Evolutionary conservation across 1,140 invertebrate genomes (phyloP).

Genomic region (Radopholus similis): DNA sequence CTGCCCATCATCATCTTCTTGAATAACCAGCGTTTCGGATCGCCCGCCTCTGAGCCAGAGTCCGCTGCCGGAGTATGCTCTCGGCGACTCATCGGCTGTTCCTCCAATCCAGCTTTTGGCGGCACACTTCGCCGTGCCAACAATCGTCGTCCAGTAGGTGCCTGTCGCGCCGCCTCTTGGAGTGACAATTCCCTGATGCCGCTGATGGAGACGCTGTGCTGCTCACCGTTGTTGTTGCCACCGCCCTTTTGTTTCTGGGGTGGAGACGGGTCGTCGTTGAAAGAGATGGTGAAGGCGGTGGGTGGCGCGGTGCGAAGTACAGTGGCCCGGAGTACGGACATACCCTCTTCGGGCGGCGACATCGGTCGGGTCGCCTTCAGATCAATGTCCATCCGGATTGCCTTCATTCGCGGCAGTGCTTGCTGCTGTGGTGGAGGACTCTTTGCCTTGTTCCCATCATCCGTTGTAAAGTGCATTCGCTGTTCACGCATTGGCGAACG

Average conservation of each 20-base stretch:
- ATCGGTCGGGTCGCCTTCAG: conserved; percentile 17
- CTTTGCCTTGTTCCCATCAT: not conserved
- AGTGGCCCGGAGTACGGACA: conserved; percentile 11
- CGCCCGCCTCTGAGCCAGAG: conserved; percentile 23
- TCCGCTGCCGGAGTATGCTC: conserved; percentile 4
- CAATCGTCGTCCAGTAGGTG: conserved; percentile 24
- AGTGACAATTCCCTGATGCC: conserved; percentile 23
- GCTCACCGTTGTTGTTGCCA: conserved; percentile 2
- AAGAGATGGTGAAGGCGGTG: conserved; percentile 42
- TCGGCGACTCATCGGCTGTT: not conserved
- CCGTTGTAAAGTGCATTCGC: not conserved
- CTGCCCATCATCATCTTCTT: conserved; percentile 40
- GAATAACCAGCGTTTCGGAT: conserved; percentile 44
- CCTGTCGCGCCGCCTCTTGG: conserved; percentile 38
- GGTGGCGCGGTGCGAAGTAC: conserved; percentile 28
- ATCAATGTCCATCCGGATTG: conserved; percentile 47
- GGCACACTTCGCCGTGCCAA: conserved; percentile 24
- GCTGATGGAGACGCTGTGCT: not conserved
- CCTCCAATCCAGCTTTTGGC: not conserved
- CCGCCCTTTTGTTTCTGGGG: conserved; percentile 16
- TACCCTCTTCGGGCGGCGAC: conserved; percentile 5
- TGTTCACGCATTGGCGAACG: conserved; percentile 7
- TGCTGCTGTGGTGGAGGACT: not conserved
- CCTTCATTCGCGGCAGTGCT: conserved; percentile 20
- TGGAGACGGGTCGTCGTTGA: conserved; percentile 33